Evolutionary conservation across 1,140 invertebrate genomes (phyloP).

Genomic region (Lordiphosa mommai): DNA sequence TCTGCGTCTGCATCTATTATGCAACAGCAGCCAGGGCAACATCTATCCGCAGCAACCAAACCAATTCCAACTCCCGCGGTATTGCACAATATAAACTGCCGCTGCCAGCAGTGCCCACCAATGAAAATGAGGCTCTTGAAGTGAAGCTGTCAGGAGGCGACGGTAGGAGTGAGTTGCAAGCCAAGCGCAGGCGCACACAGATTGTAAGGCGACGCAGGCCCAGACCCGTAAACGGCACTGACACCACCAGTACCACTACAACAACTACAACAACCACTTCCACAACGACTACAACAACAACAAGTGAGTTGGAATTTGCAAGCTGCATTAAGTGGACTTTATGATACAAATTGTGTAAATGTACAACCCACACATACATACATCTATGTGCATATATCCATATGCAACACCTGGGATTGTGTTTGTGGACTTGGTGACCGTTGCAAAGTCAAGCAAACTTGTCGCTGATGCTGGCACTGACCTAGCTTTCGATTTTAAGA

Average conservation of each 20-base stretch:
- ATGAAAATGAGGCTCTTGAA: slow-evolving; percentile 20
- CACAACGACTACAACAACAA: slow-evolving; percentile 49
- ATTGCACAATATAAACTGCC: slow-evolving; percentile 66
- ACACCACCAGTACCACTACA: slow-evolving; percentile 14
- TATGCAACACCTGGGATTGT: slow-evolving; percentile 3
- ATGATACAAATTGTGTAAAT: no score
- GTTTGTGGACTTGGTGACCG: slow-evolving; percentile 24
- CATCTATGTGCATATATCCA: not conserved
- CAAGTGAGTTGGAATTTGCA: slow-evolving; percentile 48
- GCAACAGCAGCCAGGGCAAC: slow-evolving; percentile 47
- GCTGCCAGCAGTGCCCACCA: slow-evolving; percentile 20
- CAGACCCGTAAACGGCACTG: not conserved
- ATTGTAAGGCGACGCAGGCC: slow-evolving; percentile 51
- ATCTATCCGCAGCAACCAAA: slow-evolving; percentile 21
- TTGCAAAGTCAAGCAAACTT: slow-evolving; percentile 43
- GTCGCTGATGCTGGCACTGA: slow-evolving; percentile 62
- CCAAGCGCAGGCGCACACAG: slow-evolving; percentile 48
- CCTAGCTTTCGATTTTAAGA: slow-evolving; percentile 59
- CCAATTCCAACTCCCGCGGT: slow-evolving; percentile 30
- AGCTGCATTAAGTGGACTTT: slow-evolving; percentile 24
- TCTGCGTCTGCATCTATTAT: slow-evolving; percentile 45
- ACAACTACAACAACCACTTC: slow-evolving; percentile 34
- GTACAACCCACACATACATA: no score
- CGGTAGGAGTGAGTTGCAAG: slow-evolving; percentile 8
- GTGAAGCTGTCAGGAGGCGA: slow-evolving; percentile 6